Conservation (phyloP, 1,140 invertebrate species). For the Drosophila virilis region DNA sequence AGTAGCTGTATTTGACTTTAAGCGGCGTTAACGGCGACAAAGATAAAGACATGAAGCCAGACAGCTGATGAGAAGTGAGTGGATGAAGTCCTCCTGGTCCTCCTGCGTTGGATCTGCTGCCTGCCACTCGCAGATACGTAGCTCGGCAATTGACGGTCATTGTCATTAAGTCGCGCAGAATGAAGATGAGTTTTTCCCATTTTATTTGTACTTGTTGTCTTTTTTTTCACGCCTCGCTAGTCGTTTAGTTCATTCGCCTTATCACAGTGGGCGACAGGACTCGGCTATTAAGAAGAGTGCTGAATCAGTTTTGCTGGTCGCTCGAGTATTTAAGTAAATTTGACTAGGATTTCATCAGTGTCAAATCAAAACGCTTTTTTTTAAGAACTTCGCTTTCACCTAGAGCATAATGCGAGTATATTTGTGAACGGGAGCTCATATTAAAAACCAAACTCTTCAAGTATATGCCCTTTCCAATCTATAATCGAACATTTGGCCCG, state of each 20-base stretch:
- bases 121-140: conserved; percentile 45
- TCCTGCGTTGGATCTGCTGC: not conserved
- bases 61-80: conserved; percentile 31
- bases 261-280: conserved; percentile 22
- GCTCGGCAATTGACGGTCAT: conserved; percentile 73
- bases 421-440: too few species aligned
- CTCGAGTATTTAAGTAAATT: not conserved
- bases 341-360: not conserved
- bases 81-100: not conserved
- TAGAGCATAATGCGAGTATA: too few species aligned
- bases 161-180: conserved; percentile 74
- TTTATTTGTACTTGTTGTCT: conserved; percentile 18
- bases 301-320: conserved; percentile 1
- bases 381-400: too few species aligned
- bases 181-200: conserved; percentile 73
- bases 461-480: too few species aligned
- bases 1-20: conserved; percentile 81
- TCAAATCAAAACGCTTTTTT: not conserved
- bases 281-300: conserved; percentile 2
- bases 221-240: conserved; percentile 51
- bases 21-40: conserved; percentile 71
- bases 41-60: conserved; percentile 80
- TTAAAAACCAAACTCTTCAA: too few species aligned
- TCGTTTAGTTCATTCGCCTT: conserved; percentile 57
- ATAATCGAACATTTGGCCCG: too few species aligned